A percentile compares a stretch with the other conserved stretches of the same genome.
Conservation (phyloP, 2,797 vertebrate species). For the Mycteria americana region DNA sequence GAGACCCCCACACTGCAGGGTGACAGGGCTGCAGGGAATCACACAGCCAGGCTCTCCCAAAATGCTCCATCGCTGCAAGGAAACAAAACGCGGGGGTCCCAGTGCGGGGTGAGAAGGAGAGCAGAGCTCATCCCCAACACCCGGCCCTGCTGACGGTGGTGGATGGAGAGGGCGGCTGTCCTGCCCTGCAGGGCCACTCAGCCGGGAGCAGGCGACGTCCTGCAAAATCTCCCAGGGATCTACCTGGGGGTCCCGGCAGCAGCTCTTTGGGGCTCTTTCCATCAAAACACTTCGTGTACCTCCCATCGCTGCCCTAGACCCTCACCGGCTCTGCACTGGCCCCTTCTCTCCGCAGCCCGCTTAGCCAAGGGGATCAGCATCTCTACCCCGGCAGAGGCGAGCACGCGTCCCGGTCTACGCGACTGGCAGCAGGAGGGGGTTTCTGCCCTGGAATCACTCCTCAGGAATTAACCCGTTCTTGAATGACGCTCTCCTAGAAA, state of each 20-base stretch:
- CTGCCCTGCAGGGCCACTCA: neutral
- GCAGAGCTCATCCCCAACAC: neutral
- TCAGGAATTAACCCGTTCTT: neutral
- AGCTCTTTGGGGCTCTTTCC: neutral
- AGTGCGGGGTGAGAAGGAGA: accelerated
- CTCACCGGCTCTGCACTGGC: neutral
- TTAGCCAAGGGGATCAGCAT: neutral
- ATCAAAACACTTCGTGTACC: neutral
- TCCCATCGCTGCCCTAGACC: neutral
- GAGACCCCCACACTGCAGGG: neutral
- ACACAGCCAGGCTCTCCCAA: neutral
- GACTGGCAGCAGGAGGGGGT: neutral
- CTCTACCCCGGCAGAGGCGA: neutral
- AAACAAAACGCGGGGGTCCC: neutral
- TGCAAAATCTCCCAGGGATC: neutral
- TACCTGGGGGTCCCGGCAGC: neutral
- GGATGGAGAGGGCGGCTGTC: neutral
- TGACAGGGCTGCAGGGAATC: neutral
- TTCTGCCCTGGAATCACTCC: neutral
- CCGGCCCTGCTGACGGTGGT: accelerated
- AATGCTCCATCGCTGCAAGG: neutral
- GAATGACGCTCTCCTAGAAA: neutral
- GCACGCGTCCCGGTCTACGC: accelerated
- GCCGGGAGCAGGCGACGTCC: neutral
- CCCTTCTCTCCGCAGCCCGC: neutral